These are phyloP conservation scores for Actinia tenebrosa DNA, from an alignment of 64 coral and sea anemone genomes.

Conservation along the genomic window DNA sequence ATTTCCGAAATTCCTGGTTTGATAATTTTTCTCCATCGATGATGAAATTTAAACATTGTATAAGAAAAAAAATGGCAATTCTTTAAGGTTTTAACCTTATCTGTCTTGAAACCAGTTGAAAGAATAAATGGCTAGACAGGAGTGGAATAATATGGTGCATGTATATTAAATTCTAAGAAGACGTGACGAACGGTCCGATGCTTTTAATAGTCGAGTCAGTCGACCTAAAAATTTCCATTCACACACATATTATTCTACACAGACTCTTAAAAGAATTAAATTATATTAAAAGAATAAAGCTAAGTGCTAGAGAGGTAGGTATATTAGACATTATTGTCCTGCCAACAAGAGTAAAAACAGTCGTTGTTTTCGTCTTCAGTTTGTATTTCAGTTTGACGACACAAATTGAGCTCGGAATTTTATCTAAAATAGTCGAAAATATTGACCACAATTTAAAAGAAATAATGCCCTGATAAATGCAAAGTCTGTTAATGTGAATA, in stretches of 20 bases:
- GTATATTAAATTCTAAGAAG: not conserved
- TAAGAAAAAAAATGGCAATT: not conserved
- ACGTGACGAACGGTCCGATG: not conserved
- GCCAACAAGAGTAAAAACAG: not conserved
- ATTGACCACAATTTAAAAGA: not conserved
- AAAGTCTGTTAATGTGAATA: not conserved
- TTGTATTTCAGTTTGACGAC: not conserved
- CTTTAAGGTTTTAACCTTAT: not conserved
- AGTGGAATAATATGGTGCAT: not conserved
- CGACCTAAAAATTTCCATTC: not conserved
- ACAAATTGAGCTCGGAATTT: not conserved
- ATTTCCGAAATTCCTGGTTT: constrained; percentile 11
- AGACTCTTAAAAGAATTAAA: not conserved
- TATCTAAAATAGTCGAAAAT: not conserved
- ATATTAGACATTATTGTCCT: not conserved
- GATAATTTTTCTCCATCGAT: constrained; percentile 3
- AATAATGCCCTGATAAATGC: not conserved
- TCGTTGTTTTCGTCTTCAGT: not conserved
- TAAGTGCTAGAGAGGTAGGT: not conserved
- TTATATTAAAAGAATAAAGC: not conserved
- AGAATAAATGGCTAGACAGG: not conserved
- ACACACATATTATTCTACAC: not conserved
- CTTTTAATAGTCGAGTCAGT: not conserved
- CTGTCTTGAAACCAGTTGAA: not conserved
- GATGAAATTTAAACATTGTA: constrained; percentile 1